Conservation (phyloP, 2,888 invertebrate genomes). For the Patella pellucida region DNA sequence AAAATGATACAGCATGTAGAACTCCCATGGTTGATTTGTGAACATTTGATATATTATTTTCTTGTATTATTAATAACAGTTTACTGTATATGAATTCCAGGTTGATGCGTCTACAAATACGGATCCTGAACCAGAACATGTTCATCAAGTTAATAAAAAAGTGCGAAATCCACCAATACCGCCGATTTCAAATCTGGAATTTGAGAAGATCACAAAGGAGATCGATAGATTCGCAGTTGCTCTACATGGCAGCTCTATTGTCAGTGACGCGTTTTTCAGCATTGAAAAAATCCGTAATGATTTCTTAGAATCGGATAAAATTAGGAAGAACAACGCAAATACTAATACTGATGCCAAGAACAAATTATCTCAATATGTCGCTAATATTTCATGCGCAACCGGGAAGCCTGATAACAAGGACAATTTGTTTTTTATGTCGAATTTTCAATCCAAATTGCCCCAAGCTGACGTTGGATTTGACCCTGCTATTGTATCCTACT, state of each 20-base stretch:
- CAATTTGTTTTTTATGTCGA: too few species aligned
- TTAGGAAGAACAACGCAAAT: neutral
- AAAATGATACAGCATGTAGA: too few species aligned
- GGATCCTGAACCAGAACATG: neutral
- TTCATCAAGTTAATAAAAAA: neutral
- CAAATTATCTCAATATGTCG: neutral
- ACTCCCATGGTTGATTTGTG: too few species aligned
- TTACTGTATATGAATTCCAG: too few species aligned
- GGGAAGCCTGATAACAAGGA: too few species aligned
- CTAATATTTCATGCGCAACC: too few species aligned
- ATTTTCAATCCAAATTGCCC: neutral
- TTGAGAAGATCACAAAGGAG: conserved; percentile 9
- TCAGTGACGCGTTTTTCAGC: conserved; percentile 11
- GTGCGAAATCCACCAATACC: neutral
- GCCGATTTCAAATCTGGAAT: neutral
- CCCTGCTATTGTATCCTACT: conserved; percentile 1
- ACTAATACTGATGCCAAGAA: neutral
- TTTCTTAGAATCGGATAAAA: neutral
- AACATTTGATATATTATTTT: too few species aligned
- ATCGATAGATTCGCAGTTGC: conserved; percentile 11
- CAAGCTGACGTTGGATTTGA: neutral
- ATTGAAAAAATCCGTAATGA: conserved; percentile 16
- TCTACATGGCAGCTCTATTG: conserved; percentile 5
- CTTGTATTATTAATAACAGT: too few species aligned
- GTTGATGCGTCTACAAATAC: neutral